Percentiles rank a stretch among this genome's conserved stretches.
phyloP scores from a whole-genome alignment of 2,888 invertebrate species.

The Drosophila merina region DNA sequence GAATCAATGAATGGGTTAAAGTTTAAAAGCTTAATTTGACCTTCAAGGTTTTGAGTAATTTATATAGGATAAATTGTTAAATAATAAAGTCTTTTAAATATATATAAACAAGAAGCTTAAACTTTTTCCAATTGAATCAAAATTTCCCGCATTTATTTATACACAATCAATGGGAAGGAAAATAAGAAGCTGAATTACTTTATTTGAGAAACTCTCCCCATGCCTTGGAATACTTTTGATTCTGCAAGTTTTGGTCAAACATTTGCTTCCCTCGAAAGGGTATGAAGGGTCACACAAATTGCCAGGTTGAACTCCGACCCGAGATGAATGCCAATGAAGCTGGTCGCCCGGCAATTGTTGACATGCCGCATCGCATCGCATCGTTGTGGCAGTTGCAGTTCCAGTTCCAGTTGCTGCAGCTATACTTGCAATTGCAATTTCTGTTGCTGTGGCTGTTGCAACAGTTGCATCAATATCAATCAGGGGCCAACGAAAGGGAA shows the following conservation, averaged over 20 bases:
- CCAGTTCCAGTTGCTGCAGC: constrained; percentile 23
- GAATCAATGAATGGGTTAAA: neutral
- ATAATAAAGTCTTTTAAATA: too few species aligned
- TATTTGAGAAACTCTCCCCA: neutral
- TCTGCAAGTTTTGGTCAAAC: constrained; percentile 9
- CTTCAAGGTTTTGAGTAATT: too few species aligned
- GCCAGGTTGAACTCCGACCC: constrained; percentile 13
- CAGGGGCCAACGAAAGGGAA: constrained; percentile 64
- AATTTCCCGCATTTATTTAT: neutral
- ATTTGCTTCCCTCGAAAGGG: constrained; percentile 10
- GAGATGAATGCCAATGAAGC: constrained; percentile 19
- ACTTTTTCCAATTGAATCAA: neutral
- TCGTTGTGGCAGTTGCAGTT: constrained; percentile 1
- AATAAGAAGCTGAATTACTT: neutral
- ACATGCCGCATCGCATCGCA: constrained; percentile 17
- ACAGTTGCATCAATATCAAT: constrained; percentile 40
- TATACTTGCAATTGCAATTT: too few species aligned
- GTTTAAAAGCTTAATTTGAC: too few species aligned
- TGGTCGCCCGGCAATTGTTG: constrained; percentile 8
- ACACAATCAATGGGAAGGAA: neutral
- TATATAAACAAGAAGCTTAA: neutral
- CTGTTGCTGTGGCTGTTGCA: constrained; percentile 16
- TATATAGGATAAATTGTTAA: too few species aligned
- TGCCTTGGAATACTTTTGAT: constrained; percentile 1
- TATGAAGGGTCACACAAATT: neutral